Conservation (phyloP, 2,113 vertebrate genomes). For the Lophotis ruficrista region DNA sequence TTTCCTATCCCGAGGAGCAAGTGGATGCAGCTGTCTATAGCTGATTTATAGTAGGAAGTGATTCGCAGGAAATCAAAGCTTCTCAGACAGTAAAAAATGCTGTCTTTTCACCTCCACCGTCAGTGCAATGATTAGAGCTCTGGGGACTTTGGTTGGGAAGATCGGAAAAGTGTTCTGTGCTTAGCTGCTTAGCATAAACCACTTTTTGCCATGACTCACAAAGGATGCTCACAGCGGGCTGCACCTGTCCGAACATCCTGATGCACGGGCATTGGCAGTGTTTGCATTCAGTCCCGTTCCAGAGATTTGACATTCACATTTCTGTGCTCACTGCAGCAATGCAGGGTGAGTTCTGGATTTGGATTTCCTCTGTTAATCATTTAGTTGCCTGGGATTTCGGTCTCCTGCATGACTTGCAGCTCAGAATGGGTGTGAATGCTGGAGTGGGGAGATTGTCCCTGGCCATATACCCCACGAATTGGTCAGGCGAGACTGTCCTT, state of each 20-base stretch:
- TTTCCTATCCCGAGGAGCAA: slow-evolving; percentile 64
- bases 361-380: not conserved
- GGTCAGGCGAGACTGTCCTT: not conserved
- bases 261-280: not conserved
- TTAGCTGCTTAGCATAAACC: not conserved
- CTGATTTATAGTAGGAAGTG: slow-evolving; percentile 79
- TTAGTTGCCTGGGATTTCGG: not conserved
- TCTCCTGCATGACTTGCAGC: not conserved
- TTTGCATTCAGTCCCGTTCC: not conserved
- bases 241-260: not conserved
- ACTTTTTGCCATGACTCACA: not conserved
- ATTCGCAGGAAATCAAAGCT: slow-evolving; percentile 62
- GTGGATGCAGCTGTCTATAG: slow-evolving; percentile 70
- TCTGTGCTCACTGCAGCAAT: not conserved
- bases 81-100: slow-evolving; percentile 46
- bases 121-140: slow-evolving; percentile 38
- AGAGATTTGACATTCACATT: not conserved
- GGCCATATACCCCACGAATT: rapidly evolving
- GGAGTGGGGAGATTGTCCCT: not conserved
- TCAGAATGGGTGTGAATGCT: not conserved
- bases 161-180: not conserved
- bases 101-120: slow-evolving; percentile 42
- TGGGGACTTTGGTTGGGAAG: not conserved
- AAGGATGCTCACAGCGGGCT: not conserved
- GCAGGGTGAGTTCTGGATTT: not conserved